A percentile compares a stretch with the other conserved stretches of the same genome.
Evolutionary conservation across 2,113 vertebrate genomes (phyloP).

Genomic region (Campylomormyrus tamandua): DNA sequence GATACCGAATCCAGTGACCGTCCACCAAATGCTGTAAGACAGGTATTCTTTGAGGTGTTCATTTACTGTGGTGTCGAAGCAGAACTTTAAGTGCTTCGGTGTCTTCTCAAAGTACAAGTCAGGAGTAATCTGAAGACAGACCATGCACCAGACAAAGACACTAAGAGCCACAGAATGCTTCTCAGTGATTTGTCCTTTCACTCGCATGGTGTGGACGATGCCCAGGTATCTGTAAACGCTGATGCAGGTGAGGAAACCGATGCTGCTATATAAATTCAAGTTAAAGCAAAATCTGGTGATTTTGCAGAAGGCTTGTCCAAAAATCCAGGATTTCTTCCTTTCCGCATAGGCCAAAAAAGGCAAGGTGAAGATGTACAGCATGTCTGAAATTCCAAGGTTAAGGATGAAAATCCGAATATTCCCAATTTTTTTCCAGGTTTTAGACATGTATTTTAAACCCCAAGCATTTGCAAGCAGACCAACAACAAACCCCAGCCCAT

Average conservation of each 20-base stretch:
- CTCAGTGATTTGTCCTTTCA: constrained; percentile 50
- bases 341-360: constrained; percentile 61
- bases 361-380: constrained; percentile 66
- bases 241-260: constrained; percentile 74
- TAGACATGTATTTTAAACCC: constrained; percentile 45
- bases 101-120: constrained; percentile 59
- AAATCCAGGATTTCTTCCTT: constrained; percentile 50
- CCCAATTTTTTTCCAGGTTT: constrained; percentile 39
- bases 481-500: constrained; percentile 55
- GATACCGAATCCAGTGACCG: constrained; percentile 57
- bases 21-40: constrained; percentile 52
- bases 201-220: constrained; percentile 65
- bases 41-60: constrained; percentile 39
- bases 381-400: constrained; percentile 64
- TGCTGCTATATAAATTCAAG: constrained; percentile 72
- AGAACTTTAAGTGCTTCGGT: accelerated
- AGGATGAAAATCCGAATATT: constrained; percentile 56
- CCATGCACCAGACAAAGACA: constrained; percentile 54
- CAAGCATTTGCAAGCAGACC: constrained; percentile 59
- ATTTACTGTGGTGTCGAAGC: constrained; percentile 50
- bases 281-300: constrained; percentile 63
- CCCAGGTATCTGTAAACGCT: constrained; percentile 72
- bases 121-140: constrained; percentile 52
- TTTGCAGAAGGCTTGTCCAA: constrained; percentile 63
- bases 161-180: constrained; percentile 38